Base-by-base conservation (phyloP, 2,888 invertebrate species). In the Melipona bicolor region DNA sequence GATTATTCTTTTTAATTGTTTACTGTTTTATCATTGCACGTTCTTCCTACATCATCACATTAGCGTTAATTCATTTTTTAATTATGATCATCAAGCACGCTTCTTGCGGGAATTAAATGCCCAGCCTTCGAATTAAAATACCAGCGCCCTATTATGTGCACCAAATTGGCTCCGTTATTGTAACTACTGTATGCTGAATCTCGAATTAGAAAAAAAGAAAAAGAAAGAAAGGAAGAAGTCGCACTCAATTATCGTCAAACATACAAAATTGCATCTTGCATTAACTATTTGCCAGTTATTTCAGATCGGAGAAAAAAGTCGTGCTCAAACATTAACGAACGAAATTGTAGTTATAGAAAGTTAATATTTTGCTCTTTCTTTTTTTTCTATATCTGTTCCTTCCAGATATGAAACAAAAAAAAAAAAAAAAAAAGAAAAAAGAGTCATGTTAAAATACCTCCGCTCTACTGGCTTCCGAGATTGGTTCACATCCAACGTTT, bases 401-500 rank as follows among this genome's bases (percentile, higher is more conserved):
- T 4, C 24, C 5, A 19, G 68, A 27, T 50, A 24, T 11, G 17
- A 64, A 24, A 27, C 19, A 24, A 19, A 56, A 15, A 50, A 50
- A 17, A 50, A 50, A 50, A 17, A 17, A 17, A 4, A n/a, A 21
- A 21, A 9, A 54, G 13, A 3, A 19, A 19, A 21, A 21, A 17
- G 32, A 32, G 19, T 27, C 27, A 1, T 13, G 5, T n/a, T 54
- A 24, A 70, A 36, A 70, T 70, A 24, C n/a, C 36, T n/a, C 9
- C 27, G 36, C 32, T 54, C 70, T 21, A 36, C 56, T 70, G 56
- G 54, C 36, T 70, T 56, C 11, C 4, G 2, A 54, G 36, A 70
- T 70, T 70, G 70, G 36, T 56, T 32, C 32, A 21, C 54, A 56
- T 70, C 36, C 56, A 70, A 56, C 54, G 2, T 70, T 36, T 36